phyloP scores from a whole-genome alignment of 1,140 invertebrate species.

The Dreissena polymorpha region DNA sequence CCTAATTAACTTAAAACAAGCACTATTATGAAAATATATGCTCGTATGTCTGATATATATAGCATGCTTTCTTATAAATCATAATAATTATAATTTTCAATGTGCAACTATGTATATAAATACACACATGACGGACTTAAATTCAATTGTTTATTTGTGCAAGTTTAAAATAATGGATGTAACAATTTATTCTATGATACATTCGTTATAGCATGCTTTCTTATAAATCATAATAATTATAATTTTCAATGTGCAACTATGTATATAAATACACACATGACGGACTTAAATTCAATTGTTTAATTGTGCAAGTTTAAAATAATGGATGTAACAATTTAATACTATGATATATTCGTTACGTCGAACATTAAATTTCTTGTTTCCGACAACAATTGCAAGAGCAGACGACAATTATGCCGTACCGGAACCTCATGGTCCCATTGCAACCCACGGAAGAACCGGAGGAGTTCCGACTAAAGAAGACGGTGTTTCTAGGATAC shows the following conservation, averaged over 20 bases:
- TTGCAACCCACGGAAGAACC: conserved; percentile 25
- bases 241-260: neutral
- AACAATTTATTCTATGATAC: neutral
- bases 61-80: neutral
- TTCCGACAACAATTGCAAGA: too few relatives aligned
- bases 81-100: neutral
- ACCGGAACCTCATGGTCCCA: conserved; percentile 12
- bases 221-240: neutral
- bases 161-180: neutral
- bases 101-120: neutral
- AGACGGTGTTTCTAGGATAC: conserved; percentile 49
- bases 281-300: neutral
- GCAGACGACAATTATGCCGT: conserved; percentile 15
- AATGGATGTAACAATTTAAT: neutral
- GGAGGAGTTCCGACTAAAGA: conserved; percentile 24
- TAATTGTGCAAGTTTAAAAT: neutral
- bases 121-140: neutral
- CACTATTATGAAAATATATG: too few relatives aligned
- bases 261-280: neutral
- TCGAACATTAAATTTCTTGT: neutral
- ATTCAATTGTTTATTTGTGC: neutral
- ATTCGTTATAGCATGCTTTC: neutral
- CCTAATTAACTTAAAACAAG: too few relatives aligned
- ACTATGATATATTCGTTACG: neutral
- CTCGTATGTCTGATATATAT: too few relatives aligned